Conservation (phyloP, 1,140 invertebrate species). For the Aethina tumida region DNA sequence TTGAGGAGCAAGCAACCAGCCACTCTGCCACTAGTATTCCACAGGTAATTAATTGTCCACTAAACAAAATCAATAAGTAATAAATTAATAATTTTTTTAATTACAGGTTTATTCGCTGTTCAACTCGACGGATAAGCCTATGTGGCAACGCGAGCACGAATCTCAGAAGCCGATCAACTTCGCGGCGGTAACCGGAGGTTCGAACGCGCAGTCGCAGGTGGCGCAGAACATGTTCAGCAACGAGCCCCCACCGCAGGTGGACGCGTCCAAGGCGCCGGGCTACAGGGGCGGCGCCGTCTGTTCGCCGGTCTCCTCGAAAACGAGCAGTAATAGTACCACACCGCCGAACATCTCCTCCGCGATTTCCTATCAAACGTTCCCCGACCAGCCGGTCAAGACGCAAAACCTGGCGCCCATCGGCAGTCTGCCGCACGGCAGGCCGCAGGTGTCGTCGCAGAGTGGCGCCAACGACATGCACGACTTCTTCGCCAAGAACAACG, state of each 20-base stretch:
- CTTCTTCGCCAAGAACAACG: constrained; percentile 22
- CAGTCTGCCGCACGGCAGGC: constrained; percentile 23
- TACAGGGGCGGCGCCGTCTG: constrained; percentile 62
- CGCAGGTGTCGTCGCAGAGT: constrained; percentile 17
- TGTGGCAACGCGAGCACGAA: constrained; percentile 57
- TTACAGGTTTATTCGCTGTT: constrained; percentile 77
- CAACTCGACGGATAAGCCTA: constrained; percentile 55
- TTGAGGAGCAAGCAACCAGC: too few species aligned
- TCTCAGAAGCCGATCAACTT: constrained; percentile 61
- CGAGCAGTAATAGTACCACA: constrained; percentile 41
- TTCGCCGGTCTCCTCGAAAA: constrained; percentile 58
- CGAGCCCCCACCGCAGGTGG: constrained; percentile 50
- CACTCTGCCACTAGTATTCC: too few species aligned
- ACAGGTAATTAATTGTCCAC: too few species aligned
- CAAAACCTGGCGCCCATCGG: constrained; percentile 30
- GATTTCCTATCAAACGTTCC: constrained; percentile 15
- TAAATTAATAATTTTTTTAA: too few species aligned
- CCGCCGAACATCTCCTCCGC: constrained; percentile 33
- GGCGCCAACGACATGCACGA: constrained; percentile 26
- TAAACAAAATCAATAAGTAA: too few species aligned
- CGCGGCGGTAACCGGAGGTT: constrained; percentile 58
- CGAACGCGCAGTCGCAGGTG: constrained; percentile 27
- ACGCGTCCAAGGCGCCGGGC: constrained; percentile 72
- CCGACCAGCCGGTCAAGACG: constrained; percentile 25
- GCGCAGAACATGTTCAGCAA: constrained; percentile 44